Evolutionary conservation across 2,113 vertebrate genomes (phyloP).

Genomic region (Sminthopsis crassicaudata): DNA sequence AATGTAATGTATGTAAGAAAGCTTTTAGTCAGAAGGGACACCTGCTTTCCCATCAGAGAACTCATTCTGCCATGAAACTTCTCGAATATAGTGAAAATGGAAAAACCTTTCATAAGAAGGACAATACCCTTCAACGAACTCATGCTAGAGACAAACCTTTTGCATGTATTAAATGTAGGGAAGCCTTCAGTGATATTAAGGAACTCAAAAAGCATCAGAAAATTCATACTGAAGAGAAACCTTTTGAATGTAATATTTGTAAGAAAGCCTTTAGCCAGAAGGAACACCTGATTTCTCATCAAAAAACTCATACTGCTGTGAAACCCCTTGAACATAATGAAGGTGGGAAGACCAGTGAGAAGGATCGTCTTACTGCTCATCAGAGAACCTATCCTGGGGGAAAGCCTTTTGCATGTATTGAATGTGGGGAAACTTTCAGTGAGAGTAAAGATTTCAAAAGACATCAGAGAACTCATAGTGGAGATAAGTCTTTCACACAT

Average conservation of each 20-base stretch:
- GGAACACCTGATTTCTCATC: conserved; percentile 63
- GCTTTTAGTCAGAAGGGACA: conserved; percentile 61
- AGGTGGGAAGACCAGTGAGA: not conserved
- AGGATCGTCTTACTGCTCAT: not conserved
- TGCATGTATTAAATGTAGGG: conserved; percentile 54
- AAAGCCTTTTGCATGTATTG: conserved; percentile 57
- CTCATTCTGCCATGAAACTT: conserved; percentile 49
- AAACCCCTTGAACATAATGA: conserved; percentile 40
- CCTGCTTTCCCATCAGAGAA: conserved; percentile 58
- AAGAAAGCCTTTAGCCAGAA: conserved; percentile 64
- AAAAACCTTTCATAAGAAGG: not conserved
- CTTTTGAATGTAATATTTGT: conserved; percentile 62
- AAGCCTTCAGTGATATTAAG: conserved; percentile 59
- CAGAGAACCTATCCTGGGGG: conserved; percentile 53
- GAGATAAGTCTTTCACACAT: not conserved
- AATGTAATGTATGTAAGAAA: conserved; percentile 69
- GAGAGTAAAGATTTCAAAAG: conserved; percentile 55
- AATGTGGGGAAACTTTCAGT: conserved; percentile 64
- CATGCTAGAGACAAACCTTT: conserved; percentile 63
- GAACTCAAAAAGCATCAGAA: conserved; percentile 44
- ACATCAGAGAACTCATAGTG: conserved; percentile 60
- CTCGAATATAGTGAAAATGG: conserved; percentile 29
- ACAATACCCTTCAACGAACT: conserved; percentile 10
- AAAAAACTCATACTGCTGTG: conserved; percentile 53
- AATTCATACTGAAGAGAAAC: conserved; percentile 19